Evolutionary conservation across 2,888 invertebrate genomes (phyloP).

Genomic region (Actias luna): DNA sequence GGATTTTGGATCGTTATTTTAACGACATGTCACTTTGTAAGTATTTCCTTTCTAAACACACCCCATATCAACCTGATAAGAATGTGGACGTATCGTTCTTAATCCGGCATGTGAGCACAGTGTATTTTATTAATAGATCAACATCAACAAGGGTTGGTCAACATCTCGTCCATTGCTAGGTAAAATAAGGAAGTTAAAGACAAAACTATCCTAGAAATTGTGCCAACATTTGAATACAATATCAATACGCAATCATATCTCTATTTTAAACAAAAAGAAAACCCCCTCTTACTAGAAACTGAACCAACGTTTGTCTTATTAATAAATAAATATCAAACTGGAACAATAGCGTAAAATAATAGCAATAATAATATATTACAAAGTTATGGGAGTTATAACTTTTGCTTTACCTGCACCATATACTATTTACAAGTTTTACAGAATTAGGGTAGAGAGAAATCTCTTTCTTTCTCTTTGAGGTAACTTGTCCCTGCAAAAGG

Average conservation of each 20-base stretch:
- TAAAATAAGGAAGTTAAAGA: neutral
- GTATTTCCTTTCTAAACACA: neutral
- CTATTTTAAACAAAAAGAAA: neutral
- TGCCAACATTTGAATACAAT: neutral
- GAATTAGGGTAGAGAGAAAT: too few relatives aligned
- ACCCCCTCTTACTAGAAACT: too few relatives aligned
- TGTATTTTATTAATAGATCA: neutral
- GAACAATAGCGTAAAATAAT: too few relatives aligned
- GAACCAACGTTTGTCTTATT: too few relatives aligned
- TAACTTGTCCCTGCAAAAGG: too few relatives aligned
- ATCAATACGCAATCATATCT: neutral
- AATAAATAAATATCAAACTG: too few relatives aligned
- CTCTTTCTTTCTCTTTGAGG: too few relatives aligned
- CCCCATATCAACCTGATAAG: neutral
- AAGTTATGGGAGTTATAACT: too few relatives aligned
- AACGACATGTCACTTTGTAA: neutral
- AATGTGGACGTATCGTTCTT: neutral
- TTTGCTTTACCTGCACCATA: too few relatives aligned
- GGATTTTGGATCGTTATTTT: neutral
- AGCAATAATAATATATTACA: neutral
- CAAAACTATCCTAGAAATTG: neutral
- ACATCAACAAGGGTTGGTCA: neutral
- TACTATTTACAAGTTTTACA: too few relatives aligned
- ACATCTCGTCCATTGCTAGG: neutral
- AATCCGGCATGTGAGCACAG: neutral